Evolutionary conservation across 2,888 invertebrate genomes (phyloP).

Genomic region (Arge pagana): DNA sequence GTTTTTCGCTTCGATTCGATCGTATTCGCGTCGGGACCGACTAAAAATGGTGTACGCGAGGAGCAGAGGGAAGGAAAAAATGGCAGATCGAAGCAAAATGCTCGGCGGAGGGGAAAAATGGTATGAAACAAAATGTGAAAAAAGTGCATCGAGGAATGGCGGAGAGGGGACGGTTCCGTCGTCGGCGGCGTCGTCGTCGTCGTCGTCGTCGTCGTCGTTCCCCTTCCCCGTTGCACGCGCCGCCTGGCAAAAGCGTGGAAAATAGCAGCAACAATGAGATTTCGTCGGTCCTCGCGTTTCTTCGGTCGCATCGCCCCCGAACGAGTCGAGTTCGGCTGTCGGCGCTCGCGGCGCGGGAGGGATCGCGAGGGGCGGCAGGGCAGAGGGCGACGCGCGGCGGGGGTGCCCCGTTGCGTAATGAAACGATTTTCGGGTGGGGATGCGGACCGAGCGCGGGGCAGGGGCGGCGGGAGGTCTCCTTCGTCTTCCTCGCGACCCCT

Average conservation of each 20-base stretch:
- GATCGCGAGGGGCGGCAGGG: not conserved
- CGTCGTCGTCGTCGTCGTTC: too few species aligned
- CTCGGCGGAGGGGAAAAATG: constrained; percentile 26
- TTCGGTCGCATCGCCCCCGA: constrained; percentile 33
- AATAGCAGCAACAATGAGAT: constrained; percentile 56
- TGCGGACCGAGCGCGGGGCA: constrained; percentile 24
- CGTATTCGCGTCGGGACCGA: too few species aligned
- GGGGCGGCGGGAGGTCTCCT: constrained; percentile 35
- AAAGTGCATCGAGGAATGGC: too few species aligned
- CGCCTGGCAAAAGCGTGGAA: constrained; percentile 44
- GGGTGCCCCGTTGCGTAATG: constrained; percentile 51
- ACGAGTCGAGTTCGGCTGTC: constrained; percentile 43
- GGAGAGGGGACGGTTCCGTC: too few species aligned
- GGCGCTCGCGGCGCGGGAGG: constrained; percentile 42
- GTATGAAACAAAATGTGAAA: constrained; percentile 1
- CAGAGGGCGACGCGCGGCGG: constrained; percentile 15
- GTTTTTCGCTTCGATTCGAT: too few species aligned
- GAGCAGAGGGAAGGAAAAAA: too few species aligned
- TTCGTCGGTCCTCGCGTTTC: constrained; percentile 55
- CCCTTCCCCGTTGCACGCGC: constrained; percentile 31
- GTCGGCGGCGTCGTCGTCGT: too few species aligned
- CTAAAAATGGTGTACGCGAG: too few species aligned
- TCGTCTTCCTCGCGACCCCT: constrained; percentile 40
- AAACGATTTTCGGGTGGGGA: constrained; percentile 53
- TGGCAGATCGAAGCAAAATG: too few species aligned